These are phyloP conservation scores for Halcyon badia DNA, from an alignment of 2,797 vertebrate species.

Conservation along the genomic window DNA sequence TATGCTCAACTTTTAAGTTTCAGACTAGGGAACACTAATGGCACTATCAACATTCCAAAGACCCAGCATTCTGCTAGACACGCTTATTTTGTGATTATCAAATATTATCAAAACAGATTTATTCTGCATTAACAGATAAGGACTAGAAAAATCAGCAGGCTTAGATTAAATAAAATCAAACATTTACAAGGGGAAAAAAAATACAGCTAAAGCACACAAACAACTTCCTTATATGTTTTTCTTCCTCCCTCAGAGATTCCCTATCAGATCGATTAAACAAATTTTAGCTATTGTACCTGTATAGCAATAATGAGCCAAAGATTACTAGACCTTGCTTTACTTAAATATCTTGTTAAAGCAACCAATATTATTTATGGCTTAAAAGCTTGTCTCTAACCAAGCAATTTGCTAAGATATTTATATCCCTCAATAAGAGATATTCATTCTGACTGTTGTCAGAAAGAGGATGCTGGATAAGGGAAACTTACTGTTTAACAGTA, in stretches of 20 bases:
- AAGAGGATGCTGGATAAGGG: neutral
- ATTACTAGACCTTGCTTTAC: neutral
- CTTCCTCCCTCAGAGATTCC: neutral
- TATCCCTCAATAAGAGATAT: neutral
- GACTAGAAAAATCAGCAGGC: neutral
- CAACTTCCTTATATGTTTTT: neutral
- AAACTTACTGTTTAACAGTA: neutral
- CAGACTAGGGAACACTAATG: fast-evolving
- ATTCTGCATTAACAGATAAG: neutral
- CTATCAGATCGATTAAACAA: neutral
- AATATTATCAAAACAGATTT: neutral
- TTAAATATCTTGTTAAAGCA: neutral
- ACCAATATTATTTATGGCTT: neutral
- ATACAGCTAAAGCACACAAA: neutral
- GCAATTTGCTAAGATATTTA: neutral
- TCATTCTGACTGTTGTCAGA: neutral
- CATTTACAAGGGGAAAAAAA: neutral
- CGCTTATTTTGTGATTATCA: neutral
- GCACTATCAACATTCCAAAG: fast-evolving
- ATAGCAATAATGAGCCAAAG: neutral
- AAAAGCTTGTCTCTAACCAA: neutral
- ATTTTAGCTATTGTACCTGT: neutral
- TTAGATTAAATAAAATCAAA: neutral
- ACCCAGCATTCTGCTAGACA: neutral
- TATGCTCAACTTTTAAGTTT: neutral